Evolutionary conservation across 2,888 invertebrate genomes (phyloP).

Genomic region (Ptychoptera albimana): DNA sequence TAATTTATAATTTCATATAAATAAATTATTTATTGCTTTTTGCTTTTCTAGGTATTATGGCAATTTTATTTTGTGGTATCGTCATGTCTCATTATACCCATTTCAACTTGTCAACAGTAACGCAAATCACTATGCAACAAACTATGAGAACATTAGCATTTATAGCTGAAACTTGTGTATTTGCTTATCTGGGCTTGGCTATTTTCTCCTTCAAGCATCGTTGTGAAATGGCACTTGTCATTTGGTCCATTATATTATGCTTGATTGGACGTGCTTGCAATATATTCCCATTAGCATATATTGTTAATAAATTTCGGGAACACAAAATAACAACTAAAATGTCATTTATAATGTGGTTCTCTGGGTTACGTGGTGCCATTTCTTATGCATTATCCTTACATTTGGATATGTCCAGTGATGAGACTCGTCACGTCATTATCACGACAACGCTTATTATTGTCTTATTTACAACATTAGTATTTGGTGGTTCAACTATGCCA

Average conservation of each 20-base stretch:
- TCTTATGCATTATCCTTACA: constrained; percentile 95
- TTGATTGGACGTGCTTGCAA: constrained; percentile 89
- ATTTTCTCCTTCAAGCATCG: constrained; percentile 83
- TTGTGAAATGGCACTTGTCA: constrained; percentile 77
- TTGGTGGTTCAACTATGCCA: constrained; percentile 97
- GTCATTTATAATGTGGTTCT: constrained; percentile 99
- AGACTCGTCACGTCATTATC: constrained; percentile 90
- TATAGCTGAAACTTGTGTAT: constrained; percentile 96
- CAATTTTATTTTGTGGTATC: constrained; percentile 95
- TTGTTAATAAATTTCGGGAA: constrained; percentile 91
- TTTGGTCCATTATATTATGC: constrained; percentile 88
- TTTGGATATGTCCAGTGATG: constrained; percentile 73
- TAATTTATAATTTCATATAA: constrained; percentile 27
- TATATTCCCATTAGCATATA: constrained; percentile 85
- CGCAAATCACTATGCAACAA: constrained; percentile 98
- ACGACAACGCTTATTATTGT: constrained; percentile 98
- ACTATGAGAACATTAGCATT: constrained; percentile 95
- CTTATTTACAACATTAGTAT: constrained; percentile 82
- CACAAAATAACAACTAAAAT: constrained; percentile 96
- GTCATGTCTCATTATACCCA: constrained; percentile 99
- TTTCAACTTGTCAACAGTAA: constrained; percentile 92
- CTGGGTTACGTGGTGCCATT: constrained; percentile 89
- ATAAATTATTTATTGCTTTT: constrained; percentile 18
- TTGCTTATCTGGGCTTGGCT: constrained; percentile 72
- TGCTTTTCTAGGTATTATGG: constrained; percentile 84